phyloP scores from a whole-genome alignment of 2,797 vertebrate genomes.

The Falco peregrinus region DNA sequence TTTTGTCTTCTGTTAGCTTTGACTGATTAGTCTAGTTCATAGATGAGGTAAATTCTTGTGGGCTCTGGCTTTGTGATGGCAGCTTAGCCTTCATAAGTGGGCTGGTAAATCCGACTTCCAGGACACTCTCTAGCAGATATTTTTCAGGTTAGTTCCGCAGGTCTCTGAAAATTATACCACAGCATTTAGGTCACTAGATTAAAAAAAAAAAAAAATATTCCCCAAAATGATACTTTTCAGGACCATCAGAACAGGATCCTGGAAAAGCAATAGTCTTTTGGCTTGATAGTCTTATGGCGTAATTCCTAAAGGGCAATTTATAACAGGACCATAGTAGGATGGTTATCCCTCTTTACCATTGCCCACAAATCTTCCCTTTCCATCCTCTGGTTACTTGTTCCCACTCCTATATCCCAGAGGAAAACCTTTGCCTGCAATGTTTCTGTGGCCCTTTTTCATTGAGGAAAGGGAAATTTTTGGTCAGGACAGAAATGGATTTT shows the following conservation, averaged over 20 bases:
- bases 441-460: background rate
- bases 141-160: background rate
- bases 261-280: background rate
- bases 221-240: background rate
- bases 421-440: background rate
- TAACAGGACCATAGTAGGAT: background rate
- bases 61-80: background rate
- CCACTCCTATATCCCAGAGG: background rate
- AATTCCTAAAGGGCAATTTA: background rate
- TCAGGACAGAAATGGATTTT: background rate
- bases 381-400: background rate
- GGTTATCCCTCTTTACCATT: background rate
- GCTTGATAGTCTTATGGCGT: background rate
- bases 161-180: background rate
- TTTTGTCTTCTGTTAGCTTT: background rate
- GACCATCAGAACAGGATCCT: background rate
- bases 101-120: background rate
- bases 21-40: background rate
- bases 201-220: background rate
- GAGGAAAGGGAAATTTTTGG: background rate
- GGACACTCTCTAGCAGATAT: background rate
- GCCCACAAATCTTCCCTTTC: background rate
- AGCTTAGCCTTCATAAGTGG: background rate
- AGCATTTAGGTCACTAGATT: background rate
- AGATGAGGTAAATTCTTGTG: background rate